Percentiles rank a stretch among this genome's conserved stretches.
phyloP scores from a whole-genome alignment of 2,113 vertebrate genomes.

The Catharus minimus region DNA sequence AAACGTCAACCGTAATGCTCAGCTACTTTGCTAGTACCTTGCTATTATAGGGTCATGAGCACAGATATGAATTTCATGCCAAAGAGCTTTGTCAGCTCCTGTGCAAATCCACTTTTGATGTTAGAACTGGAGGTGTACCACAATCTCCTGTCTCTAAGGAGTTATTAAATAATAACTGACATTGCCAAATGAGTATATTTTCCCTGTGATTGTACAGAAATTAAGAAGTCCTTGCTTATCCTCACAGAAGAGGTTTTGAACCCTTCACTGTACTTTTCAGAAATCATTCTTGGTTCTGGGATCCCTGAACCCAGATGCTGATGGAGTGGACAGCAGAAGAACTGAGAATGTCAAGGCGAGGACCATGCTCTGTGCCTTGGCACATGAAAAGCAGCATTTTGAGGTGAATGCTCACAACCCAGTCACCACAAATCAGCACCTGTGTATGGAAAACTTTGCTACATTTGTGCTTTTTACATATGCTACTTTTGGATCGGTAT shows the following conservation, averaged over 20 bases:
- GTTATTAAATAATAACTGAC: neutral
- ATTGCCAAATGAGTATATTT: neutral
- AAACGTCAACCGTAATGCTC: neutral
- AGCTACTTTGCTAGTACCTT: neutral
- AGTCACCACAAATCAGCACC: neutral
- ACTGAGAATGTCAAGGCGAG: neutral
- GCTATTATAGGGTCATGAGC: neutral
- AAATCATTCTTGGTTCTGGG: neutral
- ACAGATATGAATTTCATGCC: neutral
- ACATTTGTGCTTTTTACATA: neutral
- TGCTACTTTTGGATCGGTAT: neutral
- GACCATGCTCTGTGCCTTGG: neutral
- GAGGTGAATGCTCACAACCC: neutral
- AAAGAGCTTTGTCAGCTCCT: neutral
- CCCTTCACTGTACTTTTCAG: neutral
- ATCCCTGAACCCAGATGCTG: neutral
- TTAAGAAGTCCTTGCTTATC: neutral
- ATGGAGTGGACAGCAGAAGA: neutral
- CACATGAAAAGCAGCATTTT: neutral
- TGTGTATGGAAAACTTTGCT: neutral
- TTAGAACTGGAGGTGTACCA: neutral
- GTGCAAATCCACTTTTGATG: neutral
- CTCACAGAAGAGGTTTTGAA: neutral
- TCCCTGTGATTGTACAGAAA: neutral
- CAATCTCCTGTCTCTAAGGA: neutral